phyloP scores from a whole-genome alignment of 2,888 invertebrate species.

The Trypoxylon attenuatum region DNA sequence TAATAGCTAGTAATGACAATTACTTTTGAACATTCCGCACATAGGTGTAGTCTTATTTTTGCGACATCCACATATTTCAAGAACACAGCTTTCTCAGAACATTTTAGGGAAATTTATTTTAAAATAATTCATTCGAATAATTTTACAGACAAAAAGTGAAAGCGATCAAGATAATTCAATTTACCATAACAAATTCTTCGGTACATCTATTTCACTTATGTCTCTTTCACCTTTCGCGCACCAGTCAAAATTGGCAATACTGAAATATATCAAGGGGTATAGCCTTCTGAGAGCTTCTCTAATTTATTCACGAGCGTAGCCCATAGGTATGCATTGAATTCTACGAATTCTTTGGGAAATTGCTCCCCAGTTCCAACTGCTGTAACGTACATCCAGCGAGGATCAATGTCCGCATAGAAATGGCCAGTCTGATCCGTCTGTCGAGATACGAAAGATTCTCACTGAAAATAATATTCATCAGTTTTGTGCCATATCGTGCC shows the following conservation, averaged over 20 bases:
- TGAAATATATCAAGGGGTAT: slow-evolving; percentile 18
- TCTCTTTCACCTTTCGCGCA: neutral
- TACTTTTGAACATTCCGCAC: too few relatives aligned
- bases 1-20: too few relatives aligned
- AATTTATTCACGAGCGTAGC: slow-evolving; percentile 61
- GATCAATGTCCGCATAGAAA: slow-evolving; percentile 65
- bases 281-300: slow-evolving; percentile 40
- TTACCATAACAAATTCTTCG: neutral
- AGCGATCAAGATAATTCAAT: neutral
- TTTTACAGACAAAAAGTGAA: neutral
- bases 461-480: slow-evolving; percentile 66
- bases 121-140: too few relatives aligned
- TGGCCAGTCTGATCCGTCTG: slow-evolving; percentile 44
- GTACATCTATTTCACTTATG: neutral
- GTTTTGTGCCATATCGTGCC: slow-evolving; percentile 5
- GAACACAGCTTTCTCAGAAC: too few relatives aligned
- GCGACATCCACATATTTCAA: too few relatives aligned
- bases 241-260: neutral
- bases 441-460: slow-evolving; percentile 63
- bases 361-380: slow-evolving; percentile 43
- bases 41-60: too few relatives aligned
- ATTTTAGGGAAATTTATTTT: too few relatives aligned
- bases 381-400: slow-evolving; percentile 29
- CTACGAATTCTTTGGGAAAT: slow-evolving; percentile 65
- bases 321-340: slow-evolving; percentile 66